These are phyloP conservation scores for Cantharis nigra DNA, from an alignment of 2,888 invertebrate genomes.

Conservation along the genomic window DNA sequence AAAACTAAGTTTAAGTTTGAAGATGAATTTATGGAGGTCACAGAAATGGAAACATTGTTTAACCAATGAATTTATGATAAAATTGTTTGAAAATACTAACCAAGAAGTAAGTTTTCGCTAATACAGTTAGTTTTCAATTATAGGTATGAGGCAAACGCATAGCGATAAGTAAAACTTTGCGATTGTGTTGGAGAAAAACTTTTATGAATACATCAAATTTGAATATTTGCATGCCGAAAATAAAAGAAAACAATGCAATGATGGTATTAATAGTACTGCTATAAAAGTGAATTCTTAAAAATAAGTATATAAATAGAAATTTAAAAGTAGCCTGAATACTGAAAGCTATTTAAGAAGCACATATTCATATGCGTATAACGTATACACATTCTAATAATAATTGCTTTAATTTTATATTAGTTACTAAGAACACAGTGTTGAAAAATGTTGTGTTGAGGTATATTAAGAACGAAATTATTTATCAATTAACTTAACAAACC, in stretches of 20 bases:
- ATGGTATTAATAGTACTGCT: neutral
- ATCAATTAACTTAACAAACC: neutral
- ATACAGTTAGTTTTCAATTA: neutral
- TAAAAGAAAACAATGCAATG: slow-evolving; percentile 1
- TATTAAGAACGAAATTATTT: neutral
- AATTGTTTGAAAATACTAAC: neutral
- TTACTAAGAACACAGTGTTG: neutral
- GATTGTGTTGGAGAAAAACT: neutral
- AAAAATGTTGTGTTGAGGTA: neutral
- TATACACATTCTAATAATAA: slow-evolving; percentile 29
- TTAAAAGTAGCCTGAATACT: slow-evolving; percentile 33
- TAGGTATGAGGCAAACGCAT: neutral
- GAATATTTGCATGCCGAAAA: neutral
- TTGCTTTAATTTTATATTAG: slow-evolving; percentile 8
- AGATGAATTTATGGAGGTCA: neutral
- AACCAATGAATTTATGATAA: neutral
- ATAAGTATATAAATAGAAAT: slow-evolving; percentile 35
- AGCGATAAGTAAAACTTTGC: neutral
- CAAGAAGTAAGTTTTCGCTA: neutral
- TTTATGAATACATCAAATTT: neutral
- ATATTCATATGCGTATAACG: slow-evolving; percentile 18
- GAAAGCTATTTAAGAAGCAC: slow-evolving; percentile 32
- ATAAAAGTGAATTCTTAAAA: slow-evolving; percentile 30
- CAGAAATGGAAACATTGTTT: neutral
- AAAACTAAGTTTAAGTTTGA: neutral